These are phyloP conservation scores for human DNA, from an alignment of 2,113 vertebrate species.

Conservation along the genomic window GRCh38 chr1:150474501-150475000, in stretches of 20 bases:
- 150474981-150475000: conserved; percentile 3
- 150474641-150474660: neutral
- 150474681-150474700: neutral
- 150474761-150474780: neutral
- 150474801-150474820: neutral
- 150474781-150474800: neutral
- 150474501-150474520: neutral
- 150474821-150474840: neutral
- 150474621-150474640: conserved; percentile 18
- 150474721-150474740: neutral
- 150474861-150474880: neutral
- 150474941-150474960: conserved; percentile 27
- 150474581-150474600: conserved; percentile 45
- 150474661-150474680: conserved; percentile 19
- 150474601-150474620: conserved; percentile 19
- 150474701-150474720: conserved; percentile 43
- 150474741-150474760: conserved; percentile 3
- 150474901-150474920: neutral
- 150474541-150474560: neutral
- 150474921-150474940: conserved; percentile 51
- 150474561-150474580: neutral
- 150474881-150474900: neutral
- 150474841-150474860: neutral
- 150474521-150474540: conserved; percentile 39
- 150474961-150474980: neutral